Evolutionary conservation across 2,888 invertebrate species (phyloP).

Genomic region (Scaptomyza cyrtandrae): DNA sequence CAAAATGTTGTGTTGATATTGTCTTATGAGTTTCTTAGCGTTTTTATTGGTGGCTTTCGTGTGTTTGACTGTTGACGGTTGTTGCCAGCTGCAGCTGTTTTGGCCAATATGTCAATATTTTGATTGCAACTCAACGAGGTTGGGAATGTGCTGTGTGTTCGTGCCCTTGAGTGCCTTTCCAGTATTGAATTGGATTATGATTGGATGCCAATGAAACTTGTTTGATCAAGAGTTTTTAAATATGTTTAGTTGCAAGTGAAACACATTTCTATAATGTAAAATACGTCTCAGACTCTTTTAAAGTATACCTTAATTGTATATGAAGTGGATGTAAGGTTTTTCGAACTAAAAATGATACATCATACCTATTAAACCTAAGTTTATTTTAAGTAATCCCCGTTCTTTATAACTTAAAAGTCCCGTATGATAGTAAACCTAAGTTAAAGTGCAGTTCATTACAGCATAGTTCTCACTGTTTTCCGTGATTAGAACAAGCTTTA

Average conservation of each 20-base stretch:
- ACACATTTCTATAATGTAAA: background rate
- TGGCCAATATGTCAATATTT: background rate
- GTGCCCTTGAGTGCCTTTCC: constrained; percentile 6
- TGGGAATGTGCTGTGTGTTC: constrained; percentile 35
- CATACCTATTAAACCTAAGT: too few species aligned
- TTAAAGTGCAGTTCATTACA: background rate
- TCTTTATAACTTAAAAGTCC: too few species aligned
- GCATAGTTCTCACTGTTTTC: constrained; percentile 8
- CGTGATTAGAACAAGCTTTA: constrained; percentile 29
- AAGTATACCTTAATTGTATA: too few species aligned
- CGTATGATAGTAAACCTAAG: background rate
- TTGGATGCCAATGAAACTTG: background rate
- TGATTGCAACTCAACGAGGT: constrained; percentile 31
- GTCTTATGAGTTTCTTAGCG: background rate
- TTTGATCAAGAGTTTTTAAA: background rate
- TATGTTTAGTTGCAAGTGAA: background rate
- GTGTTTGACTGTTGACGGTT: constrained; percentile 19
- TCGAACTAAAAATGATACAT: too few species aligned
- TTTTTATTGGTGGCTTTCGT: constrained; percentile 8
- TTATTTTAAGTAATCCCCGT: too few species aligned
- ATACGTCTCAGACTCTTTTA: too few species aligned
- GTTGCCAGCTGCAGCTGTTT: constrained; percentile 40
- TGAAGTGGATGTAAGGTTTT: too few species aligned
- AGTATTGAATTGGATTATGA: constrained; percentile 6
- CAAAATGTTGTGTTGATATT: constrained; percentile 15